A percentile compares a stretch with the other conserved stretches of the same genome.
phyloP scores from a whole-genome alignment of 2,797 vertebrate genomes.

The Diplodus puntazzo region DNA sequence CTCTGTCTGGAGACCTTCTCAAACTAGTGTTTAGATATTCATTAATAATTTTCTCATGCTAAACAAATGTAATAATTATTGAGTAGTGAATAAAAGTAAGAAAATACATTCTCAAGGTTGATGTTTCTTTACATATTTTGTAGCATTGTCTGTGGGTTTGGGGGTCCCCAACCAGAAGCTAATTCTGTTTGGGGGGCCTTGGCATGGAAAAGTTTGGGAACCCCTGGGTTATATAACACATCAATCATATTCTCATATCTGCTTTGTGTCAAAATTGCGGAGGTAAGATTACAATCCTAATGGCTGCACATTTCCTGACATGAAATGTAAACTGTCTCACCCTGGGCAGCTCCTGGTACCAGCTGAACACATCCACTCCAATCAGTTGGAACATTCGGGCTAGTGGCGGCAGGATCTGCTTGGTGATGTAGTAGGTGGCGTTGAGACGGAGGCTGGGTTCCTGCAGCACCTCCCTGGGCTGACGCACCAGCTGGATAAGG shows the following conservation, averaged over 20 bases:
- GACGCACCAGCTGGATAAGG: slow-evolving; percentile 95
- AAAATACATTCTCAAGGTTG: no score
- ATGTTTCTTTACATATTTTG: no score
- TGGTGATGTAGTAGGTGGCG: slow-evolving; percentile 95
- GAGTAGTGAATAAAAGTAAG: no score
- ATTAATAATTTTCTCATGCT: no score
- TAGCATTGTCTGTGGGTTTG: no score
- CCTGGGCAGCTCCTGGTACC: slow-evolving; percentile 96
- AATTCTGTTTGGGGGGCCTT: no score
- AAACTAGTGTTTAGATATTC: no score
- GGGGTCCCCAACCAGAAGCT: no score
- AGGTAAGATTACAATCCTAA: background rate
- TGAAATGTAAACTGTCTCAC: slow-evolving; percentile 78
- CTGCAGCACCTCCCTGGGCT: slow-evolving; percentile 92
- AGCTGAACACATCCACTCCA: slow-evolving; percentile 95
- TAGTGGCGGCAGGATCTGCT: slow-evolving; percentile 96
- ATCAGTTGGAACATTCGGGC: slow-evolving; percentile 94
- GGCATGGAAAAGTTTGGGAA: no score
- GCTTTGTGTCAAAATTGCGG: background rate
- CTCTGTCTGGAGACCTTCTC: no score
- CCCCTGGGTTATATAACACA: no score
- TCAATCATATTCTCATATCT: background rate
- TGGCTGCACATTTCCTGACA: background rate
- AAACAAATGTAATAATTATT: no score
- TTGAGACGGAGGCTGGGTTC: slow-evolving; percentile 92